phyloP scores from a whole-genome alignment of 1,140 invertebrate species.

The Apis florea region DNA sequence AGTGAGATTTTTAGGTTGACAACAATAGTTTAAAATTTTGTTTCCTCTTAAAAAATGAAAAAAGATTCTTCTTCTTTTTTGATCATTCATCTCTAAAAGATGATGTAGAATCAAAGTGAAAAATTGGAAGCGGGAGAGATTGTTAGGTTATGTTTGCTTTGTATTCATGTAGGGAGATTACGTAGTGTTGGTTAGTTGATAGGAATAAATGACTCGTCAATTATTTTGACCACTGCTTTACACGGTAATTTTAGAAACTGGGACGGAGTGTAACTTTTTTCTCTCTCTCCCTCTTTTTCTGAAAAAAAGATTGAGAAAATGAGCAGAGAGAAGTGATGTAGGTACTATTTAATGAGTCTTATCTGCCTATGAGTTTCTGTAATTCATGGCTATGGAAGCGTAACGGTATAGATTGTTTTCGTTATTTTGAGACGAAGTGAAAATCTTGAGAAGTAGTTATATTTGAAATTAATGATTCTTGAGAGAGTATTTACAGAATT shows the following conservation, averaged over 20 bases:
- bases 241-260: not conserved
- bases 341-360: slow-evolving; percentile 1
- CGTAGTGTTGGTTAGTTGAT: not conserved
- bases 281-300: not conserved
- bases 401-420: slow-evolving; percentile 8
- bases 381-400: not conserved
- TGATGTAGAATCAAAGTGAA: not conserved
- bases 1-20: too few relatives aligned
- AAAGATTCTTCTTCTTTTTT: too few relatives aligned
- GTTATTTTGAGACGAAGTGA: not conserved
- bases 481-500: too few relatives aligned
- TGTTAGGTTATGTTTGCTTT: not conserved
- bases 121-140: not conserved
- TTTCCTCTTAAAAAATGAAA: too few relatives aligned
- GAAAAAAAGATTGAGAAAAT: slow-evolving; percentile 3
- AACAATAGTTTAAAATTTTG: too few relatives aligned
- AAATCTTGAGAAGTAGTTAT: not conserved
- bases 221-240: slow-evolving; percentile 5
- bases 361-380: slow-evolving; percentile 4
- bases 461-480: not conserved
- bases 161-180: not conserved
- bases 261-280: not conserved
- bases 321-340: not conserved
- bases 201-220: not conserved
- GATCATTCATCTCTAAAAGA: not conserved